phyloP scores from a whole-genome alignment of 2,797 vertebrate genomes.

The Poecilia velifera region DNA sequence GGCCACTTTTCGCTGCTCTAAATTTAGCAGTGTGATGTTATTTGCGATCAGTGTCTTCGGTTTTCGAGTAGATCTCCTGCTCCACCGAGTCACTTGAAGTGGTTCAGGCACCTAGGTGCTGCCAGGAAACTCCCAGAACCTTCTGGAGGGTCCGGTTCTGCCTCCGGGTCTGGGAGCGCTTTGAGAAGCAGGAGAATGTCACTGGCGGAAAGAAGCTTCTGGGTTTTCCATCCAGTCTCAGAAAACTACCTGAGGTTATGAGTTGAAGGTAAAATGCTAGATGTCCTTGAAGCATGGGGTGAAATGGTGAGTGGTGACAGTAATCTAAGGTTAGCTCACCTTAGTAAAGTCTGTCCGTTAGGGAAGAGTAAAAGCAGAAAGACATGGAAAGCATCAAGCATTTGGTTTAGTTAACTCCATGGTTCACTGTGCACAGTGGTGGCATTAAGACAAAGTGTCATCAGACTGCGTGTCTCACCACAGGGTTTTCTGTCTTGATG shows the following conservation, averaged over 20 bases:
- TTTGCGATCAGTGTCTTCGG: no score
- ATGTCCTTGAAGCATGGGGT: not conserved
- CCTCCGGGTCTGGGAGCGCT: not conserved
- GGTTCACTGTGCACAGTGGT: not conserved
- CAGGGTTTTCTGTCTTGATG: constrained; percentile 91
- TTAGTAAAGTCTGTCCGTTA: constrained; percentile 94
- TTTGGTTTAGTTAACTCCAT: not conserved
- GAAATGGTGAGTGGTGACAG: not conserved
- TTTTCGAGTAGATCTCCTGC: no score
- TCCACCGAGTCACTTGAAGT: not conserved
- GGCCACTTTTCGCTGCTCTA: no score
- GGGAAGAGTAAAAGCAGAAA: constrained; percentile 78
- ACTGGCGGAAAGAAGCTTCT: not conserved
- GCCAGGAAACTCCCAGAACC: not conserved
- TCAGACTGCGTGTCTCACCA: constrained; percentile 81
- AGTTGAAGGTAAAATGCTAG: not conserved
- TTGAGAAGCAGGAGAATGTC: not conserved
- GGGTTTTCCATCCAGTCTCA: not conserved
- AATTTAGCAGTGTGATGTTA: no score
- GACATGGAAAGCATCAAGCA: constrained; percentile 62
- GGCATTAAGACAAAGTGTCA: not conserved
- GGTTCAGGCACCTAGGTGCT: not conserved
- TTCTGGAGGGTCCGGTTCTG: not conserved
- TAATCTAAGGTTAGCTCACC: constrained; percentile 85
- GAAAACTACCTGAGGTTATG: not conserved